Conservation (phyloP, 1,140 invertebrate genomes). For the Dufourea novaeangliae region DNA sequence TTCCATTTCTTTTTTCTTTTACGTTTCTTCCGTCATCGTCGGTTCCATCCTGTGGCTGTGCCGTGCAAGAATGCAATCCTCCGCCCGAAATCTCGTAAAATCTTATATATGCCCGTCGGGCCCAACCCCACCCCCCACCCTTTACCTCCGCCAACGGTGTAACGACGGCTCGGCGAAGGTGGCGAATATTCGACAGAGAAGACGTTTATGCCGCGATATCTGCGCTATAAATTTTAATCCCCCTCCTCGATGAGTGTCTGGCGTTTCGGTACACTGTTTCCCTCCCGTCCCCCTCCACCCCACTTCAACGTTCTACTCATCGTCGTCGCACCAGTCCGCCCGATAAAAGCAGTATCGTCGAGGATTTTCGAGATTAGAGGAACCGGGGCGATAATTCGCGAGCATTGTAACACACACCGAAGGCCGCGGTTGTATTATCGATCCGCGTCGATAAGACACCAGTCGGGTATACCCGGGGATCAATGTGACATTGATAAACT, state of each 20-base stretch:
- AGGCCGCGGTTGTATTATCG: slow-evolving; percentile 34
- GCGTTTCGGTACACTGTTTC: neutral
- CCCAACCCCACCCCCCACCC: no score
- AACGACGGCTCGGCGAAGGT: slow-evolving; percentile 34
- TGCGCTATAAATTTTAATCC: slow-evolving; percentile 48
- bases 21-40: neutral
- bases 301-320: neutral
- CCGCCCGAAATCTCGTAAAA: slow-evolving; percentile 38
- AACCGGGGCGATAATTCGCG: slow-evolving; percentile 30
- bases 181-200: slow-evolving; percentile 38
- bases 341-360: slow-evolving; percentile 29
- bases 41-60: neutral
- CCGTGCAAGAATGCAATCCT: neutral
- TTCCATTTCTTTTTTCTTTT: neutral
- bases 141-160: no score
- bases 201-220: slow-evolving; percentile 45
- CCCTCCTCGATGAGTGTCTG: neutral
- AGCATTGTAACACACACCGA: slow-evolving; percentile 29
- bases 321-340: neutral
- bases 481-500: neutral
- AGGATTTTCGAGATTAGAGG: slow-evolving; percentile 45
- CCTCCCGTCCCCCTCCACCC: no score
- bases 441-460: slow-evolving; percentile 12
- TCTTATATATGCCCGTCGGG: slow-evolving; percentile 37
- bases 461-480: neutral